A percentile compares a stretch with the other conserved stretches of the same genome.
phyloP scores from a whole-genome alignment of 92 coral and sea anemone genomes.

The Micromussa lordhowensis region DNA sequence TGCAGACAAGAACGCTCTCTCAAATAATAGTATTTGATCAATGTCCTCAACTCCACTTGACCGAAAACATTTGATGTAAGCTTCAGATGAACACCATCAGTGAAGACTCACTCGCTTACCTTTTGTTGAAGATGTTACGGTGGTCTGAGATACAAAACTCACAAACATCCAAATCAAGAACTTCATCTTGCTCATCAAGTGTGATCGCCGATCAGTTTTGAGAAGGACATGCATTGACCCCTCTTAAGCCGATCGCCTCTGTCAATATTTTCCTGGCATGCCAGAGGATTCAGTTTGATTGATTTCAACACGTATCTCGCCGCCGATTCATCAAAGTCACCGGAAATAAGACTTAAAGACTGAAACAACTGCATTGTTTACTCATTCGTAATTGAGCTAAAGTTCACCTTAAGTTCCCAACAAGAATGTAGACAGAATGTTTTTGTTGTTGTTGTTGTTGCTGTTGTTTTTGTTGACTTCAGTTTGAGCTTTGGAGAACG shows the following conservation, averaged over 20 bases:
- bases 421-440: neutral
- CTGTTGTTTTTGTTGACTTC: too few species aligned
- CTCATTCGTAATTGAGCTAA: neutral
- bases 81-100: neutral
- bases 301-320: neutral
- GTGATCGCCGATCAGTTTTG: neutral
- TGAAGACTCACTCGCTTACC: neutral
- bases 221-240: neutral
- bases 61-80: neutral
- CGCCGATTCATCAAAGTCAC: neutral
- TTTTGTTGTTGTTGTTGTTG: too few species aligned
- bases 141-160: neutral
- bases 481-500: neutral
- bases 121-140: neutral
- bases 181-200: neutral
- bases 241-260: neutral
- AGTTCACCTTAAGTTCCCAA: neutral
- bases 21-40: neutral
- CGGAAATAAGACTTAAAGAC: neutral
- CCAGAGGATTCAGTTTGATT: neutral
- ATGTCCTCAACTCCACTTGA: neutral
- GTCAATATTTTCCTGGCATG: neutral
- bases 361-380: conserved; percentile 4
- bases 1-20: neutral
- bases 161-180: neutral